A percentile compares a stretch with the other conserved stretches of the same genome.
phyloP scores from a whole-genome alignment of 1,140 invertebrate species.

The Cotesia vestalis region DNA sequence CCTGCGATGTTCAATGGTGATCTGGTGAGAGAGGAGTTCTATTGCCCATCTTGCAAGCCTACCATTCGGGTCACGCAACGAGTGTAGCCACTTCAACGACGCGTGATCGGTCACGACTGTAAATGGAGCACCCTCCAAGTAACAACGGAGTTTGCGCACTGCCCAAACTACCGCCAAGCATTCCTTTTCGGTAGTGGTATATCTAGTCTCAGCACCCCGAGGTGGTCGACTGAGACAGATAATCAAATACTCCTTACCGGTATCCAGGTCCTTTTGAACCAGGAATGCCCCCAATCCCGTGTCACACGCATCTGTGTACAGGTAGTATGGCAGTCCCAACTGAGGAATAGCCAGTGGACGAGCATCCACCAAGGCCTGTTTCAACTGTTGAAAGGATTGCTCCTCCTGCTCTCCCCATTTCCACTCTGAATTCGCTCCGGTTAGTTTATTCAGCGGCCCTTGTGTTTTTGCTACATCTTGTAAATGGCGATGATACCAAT shows the following conservation, averaged over 20 bases:
- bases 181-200: background rate
- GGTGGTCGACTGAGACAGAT: constrained; percentile 15
- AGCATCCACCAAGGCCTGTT: constrained; percentile 21
- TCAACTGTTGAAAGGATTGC: constrained; percentile 24
- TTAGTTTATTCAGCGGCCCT: constrained; percentile 32
- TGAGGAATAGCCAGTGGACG: constrained; percentile 13
- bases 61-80: background rate
- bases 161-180: constrained; percentile 14
- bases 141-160: constrained; percentile 2
- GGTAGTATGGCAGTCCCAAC: constrained; percentile 14
- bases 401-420: constrained; percentile 27
- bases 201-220: no score
- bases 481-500: constrained; percentile 26
- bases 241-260: constrained; percentile 1
- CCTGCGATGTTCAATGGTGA: background rate
- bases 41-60: background rate
- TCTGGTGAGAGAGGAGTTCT: background rate
- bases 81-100: background rate
- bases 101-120: constrained; percentile 8
- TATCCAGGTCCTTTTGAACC: no score
- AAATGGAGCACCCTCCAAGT: background rate
- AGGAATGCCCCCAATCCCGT: no score
- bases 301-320: no score
- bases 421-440: constrained; percentile 31
- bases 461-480: constrained; percentile 17